Base-by-base conservation (phyloP, 2,888 invertebrate genomes). In the Chaetogeoica ovagalla region DNA sequence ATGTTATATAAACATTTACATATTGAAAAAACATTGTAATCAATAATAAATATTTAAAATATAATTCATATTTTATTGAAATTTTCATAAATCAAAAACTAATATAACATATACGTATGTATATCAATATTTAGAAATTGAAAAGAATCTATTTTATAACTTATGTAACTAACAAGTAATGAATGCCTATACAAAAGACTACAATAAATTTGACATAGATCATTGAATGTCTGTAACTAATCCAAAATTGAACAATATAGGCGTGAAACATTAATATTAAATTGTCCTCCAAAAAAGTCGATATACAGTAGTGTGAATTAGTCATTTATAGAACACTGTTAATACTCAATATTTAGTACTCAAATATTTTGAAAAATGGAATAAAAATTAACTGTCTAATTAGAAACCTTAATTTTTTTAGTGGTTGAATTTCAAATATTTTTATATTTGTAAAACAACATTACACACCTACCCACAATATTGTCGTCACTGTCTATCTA, bases 111-210 rank as follows among this genome's bases (percentile, higher is more conserved):
- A 55, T 55, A 55, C 55, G 19, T 55, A 60, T n/a, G n/a, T 23
- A 60, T 60, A 60, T 60, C 60, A 60, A 23, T 13, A 21, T 11
- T 23, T 60, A 23, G 3, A 37, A 23, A 21, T 48, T 17, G 15
- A 55, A 69, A 69, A 69, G 9, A 17, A 55, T 65, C 13, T 60
- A 60, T 60, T 37, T 39, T 37, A 39, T 39, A n/a, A 65, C 65
- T 39, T 19, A 15, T 37, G n/a, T 65, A 39, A 39, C 43, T 9
- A 39, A 43, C n/a, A 65, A 17, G n/a, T 39, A 39, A 19, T 19
- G 60, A 11, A 60, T 60, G 48, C 15, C 48, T 48, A 60, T 23
- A 60, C 60, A 60, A 60, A 60, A 60, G 60, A 60, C n/a, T n/a
- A 21, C 60, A 60, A 21, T 13, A 13, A 23, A 23, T 23, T 21